phyloP scores from a whole-genome alignment of 2,113 vertebrate species.

The Corynorhinus townsendii region DNA sequence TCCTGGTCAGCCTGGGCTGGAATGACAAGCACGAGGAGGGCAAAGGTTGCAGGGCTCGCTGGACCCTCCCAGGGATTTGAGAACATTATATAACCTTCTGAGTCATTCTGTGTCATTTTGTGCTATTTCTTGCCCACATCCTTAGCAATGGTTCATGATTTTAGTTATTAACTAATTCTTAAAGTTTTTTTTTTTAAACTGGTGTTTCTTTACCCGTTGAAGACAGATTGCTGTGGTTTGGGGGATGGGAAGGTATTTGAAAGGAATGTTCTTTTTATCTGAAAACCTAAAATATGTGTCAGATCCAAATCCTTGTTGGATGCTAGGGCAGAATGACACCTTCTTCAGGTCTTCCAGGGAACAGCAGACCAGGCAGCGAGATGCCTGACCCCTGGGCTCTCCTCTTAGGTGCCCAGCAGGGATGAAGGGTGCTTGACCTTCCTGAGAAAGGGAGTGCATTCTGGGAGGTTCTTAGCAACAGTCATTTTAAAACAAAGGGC shows the following conservation, averaged over 20 bases:
- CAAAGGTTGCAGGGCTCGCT: neutral
- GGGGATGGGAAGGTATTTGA: neutral
- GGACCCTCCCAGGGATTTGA: neutral
- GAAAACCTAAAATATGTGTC: neutral
- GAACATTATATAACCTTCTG: conserved; percentile 43
- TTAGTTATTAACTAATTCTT: conserved; percentile 11
- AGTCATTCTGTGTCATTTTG: conserved; percentile 42
- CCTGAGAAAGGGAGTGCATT: neutral
- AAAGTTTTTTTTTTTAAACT: neutral
- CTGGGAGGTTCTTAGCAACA: neutral
- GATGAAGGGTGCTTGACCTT: neutral
- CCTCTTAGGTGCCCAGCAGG: neutral
- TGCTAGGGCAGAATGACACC: neutral
- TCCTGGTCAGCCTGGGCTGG: neutral
- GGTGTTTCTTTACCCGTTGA: neutral
- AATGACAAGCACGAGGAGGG: conserved; percentile 38
- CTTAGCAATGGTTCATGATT: neutral
- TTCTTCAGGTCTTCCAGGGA: neutral
- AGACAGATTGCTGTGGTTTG: neutral
- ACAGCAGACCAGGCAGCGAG: neutral
- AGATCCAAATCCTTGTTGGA: neutral
- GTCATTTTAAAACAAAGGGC: neutral
- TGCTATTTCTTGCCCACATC: conserved; percentile 37
- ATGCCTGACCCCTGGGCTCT: neutral
- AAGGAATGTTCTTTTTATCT: neutral